Evolutionary conservation across 2,113 vertebrate species (phyloP).

Genomic region (Ploceus nigricollis): DNA sequence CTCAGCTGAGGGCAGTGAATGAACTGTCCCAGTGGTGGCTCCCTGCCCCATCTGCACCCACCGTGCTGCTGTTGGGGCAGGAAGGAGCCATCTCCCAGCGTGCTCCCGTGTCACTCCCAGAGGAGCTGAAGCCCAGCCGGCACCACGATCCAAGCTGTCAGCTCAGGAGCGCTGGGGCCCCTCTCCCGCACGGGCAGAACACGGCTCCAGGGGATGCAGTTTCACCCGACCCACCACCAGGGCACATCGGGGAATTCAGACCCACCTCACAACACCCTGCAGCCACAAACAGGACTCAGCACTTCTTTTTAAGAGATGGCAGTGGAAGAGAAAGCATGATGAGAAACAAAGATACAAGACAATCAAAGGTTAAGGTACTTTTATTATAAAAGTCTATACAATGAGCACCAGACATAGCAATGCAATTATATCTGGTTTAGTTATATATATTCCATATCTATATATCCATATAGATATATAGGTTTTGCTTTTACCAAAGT

Average conservation of each 20-base stretch:
- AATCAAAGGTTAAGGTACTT: conserved; percentile 75
- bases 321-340: not conserved
- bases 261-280: not conserved
- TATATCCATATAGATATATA: conserved; percentile 72
- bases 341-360: conserved; percentile 60
- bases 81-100: rapidly evolving
- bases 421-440: conserved; percentile 72
- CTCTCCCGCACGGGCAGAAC: rapidly evolving
- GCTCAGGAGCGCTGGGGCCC: not conserved
- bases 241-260: rapidly evolving
- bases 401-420: conserved; percentile 77
- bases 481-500: conserved; percentile 75
- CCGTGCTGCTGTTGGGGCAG: rapidly evolving
- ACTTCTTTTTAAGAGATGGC: not conserved
- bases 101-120: not conserved
- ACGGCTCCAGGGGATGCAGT: not conserved
- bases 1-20: not conserved
- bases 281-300: not conserved
- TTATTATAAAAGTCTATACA: conserved; percentile 85
- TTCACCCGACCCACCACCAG: not conserved
- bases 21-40: rapidly evolving
- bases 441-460: conserved; percentile 76
- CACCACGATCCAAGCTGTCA: rapidly evolving
- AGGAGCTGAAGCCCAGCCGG: not conserved
- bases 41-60: not conserved